Percentiles rank a stretch among this genome's conserved stretches.
Evolutionary conservation across 2,113 vertebrate genomes (phyloP).

Genomic region (Ornithorhynchus anatinus): DNA sequence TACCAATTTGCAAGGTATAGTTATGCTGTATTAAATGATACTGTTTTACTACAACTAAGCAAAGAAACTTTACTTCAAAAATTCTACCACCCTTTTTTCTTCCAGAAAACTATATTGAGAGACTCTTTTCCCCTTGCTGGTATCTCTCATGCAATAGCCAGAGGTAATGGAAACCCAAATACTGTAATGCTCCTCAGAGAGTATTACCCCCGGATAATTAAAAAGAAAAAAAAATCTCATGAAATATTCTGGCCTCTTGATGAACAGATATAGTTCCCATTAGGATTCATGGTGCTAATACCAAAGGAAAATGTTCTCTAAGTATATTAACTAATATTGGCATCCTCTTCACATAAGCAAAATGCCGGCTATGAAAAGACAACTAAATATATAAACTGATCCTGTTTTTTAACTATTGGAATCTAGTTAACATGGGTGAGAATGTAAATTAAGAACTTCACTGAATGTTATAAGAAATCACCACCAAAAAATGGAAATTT

Average conservation of each 20-base stretch:
- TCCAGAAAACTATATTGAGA: background rate
- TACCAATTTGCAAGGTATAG: no score
- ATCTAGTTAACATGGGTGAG: background rate
- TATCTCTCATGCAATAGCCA: conserved; percentile 3
- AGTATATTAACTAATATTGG: background rate
- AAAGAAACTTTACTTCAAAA: conserved; percentile 1
- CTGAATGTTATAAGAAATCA: background rate
- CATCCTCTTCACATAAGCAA: background rate
- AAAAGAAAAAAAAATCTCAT: conserved; percentile 9
- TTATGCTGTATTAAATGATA: no score
- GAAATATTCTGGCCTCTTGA: conserved; percentile 5
- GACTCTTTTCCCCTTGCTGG: background rate
- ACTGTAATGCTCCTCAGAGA: background rate
- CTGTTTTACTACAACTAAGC: background rate
- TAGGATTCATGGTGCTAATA: conserved; percentile 29
- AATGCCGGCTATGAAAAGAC: conserved; percentile 12
- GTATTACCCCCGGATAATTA: conserved; percentile 20
- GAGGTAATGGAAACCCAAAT: background rate
- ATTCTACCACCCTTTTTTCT: conserved; percentile 24
- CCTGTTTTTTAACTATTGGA: conserved; percentile 9
- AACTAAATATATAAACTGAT: conserved; percentile 1
- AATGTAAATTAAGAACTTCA: background rate
- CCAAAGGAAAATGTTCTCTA: conserved; percentile 1
- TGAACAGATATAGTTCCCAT: no score
- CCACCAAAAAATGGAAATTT: background rate